Percentiles rank a stretch among this genome's conserved stretches.
phyloP scores from a whole-genome alignment of 2,797 vertebrate species.

The Babyrousa celebensis region DNA sequence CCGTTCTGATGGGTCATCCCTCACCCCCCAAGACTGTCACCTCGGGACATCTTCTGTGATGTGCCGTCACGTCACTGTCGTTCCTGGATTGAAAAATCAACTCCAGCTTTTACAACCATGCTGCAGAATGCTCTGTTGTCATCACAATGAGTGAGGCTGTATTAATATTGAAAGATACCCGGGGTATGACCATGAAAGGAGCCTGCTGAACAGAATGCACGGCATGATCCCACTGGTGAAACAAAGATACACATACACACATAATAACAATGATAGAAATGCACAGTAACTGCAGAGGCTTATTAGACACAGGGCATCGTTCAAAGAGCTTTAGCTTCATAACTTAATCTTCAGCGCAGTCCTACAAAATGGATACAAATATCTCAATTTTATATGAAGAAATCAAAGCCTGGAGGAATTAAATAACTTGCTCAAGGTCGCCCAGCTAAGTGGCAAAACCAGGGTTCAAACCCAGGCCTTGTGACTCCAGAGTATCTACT shows the following conservation, averaged over 20 bases:
- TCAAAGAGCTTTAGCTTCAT: background rate
- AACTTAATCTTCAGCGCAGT: background rate
- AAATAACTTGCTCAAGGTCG: background rate
- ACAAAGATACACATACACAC: slow-evolving; percentile 47
- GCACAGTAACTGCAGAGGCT: background rate
- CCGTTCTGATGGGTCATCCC: background rate
- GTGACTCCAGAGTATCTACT: background rate
- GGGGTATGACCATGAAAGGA: background rate
- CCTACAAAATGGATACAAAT: background rate
- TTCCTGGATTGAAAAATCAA: slow-evolving; percentile 43
- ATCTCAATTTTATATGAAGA: slow-evolving; percentile 25
- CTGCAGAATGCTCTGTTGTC: background rate
- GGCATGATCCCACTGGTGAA: background rate
- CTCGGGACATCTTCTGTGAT: background rate
- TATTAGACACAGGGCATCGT: background rate
- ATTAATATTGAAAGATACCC: background rate
- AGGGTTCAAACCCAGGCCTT: background rate
- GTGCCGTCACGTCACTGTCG: background rate
- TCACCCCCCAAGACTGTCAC: background rate
- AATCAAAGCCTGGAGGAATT: slow-evolving; percentile 7
- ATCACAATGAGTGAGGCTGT: background rate
- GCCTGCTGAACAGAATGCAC: background rate
- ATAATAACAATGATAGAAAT: background rate
- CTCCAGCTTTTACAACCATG: background rate
- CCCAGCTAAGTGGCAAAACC: background rate